Base-by-base conservation (phyloP, 2,888 invertebrate species). In the Drosophila diplacantha region DNA sequence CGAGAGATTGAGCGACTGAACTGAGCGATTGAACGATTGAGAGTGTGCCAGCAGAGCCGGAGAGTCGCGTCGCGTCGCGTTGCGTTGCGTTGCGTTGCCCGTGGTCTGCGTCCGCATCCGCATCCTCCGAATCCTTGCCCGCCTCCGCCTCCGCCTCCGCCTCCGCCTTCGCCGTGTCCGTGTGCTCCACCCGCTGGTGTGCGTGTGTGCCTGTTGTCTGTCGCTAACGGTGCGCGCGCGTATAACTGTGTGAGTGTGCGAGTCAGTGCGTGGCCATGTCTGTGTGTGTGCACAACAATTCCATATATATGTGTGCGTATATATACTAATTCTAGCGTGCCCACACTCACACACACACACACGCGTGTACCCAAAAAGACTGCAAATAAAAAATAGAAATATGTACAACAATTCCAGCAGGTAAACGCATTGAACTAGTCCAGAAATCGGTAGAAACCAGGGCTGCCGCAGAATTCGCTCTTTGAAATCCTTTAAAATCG, bases 171-270 rank as follows among this genome's bases (percentile, higher is more conserved):
- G 43, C 52, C 39, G 44, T 35, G 26, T 57, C 58, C 58, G 59
- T 38, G 58, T 37, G 51, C 50, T 12, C 44, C 52, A 3, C 43
- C 41, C 49, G 73, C 39, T 66, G 58, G 60, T 44, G 53, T 63
- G 62, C 49, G 63, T 56, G 56, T 47, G 66, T 54, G 57, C 59
- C 35, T 81, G 79, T 75, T 76, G 77, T 82, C 77, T 81, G 82
- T 81, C 77, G 79, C 79, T 65, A 75, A 75, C 79, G 72, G 69
- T 77, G 75, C 69, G 75, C 75, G 81, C 81, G 78, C 81, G 77
- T 59, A 44, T 67, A 46, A 51, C 47, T 62, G 44, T 61, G 63
- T 62, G 71, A 73, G 73, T 79, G 77, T 82, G 75, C 66, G 69
- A 74, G 66, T 69, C 66, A 74, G 71, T 64, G 59, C 62, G 57